Evolutionary conservation across 2,888 invertebrate species (phyloP), one percentile per base, ranked within the genome.

Genomic region (Orgyia antiqua): DNA sequence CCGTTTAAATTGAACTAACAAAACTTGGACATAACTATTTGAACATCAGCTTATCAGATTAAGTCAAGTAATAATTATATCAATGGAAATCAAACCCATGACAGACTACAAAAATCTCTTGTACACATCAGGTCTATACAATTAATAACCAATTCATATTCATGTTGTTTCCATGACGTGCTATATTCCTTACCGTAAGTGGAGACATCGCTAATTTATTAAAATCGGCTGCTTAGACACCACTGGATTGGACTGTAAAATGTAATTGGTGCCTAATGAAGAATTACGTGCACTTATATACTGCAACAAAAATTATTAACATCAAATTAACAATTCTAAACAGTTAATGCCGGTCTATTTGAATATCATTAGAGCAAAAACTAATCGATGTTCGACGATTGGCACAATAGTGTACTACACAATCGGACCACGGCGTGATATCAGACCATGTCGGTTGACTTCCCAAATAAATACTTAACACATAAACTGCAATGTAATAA

Each of bases 271-370:
- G 60, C 59, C 54, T 64, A 46, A 51, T 44, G 53, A 58, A 51
- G 62, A 64, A 65, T 52, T 62, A 49, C 67, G 42, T 65, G 78
- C 80, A 72, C 78, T 82, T 83, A 68, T 82, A 83, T 83, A 83
- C 75, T 68, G 61, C 66, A 56, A 67, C 63, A 59, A 80, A 78
- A 77, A 76, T 70, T 76, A 73, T 74, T 79, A 66, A 69, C 74
- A 77, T 65, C 62, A 46, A 70, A 84, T 82, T 80, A 75, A 72
- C 79, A 82, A 80, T 83, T 64, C 73, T 80, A 80, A 73, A 65
- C 57, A 63, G 62, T 46, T 54, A 64, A 67, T 58, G 67, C 64
- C 65, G 80, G 56, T 69, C 76, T 54, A 78, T 79, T 82, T 79
- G 78, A 82, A 83, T 84, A 82, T 67, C 55, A 79, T 77, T 79